Evolutionary conservation across 2,888 invertebrate species (phyloP).

Genomic region (Rapana venosa): DNA sequence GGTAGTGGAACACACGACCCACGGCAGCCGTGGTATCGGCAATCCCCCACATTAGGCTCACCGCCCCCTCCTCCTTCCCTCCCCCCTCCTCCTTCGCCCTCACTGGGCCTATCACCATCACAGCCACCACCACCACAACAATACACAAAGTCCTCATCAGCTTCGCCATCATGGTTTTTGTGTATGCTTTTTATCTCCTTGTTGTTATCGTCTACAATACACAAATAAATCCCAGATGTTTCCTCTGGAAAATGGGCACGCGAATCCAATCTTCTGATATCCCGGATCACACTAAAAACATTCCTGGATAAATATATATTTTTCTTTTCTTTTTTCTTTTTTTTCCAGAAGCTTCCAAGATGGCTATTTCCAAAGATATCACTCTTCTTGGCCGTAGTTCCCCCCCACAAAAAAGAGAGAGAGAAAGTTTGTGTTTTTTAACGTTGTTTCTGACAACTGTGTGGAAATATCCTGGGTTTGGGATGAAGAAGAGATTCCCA

Average conservation of each 20-base stretch:
- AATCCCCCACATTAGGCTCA: conserved; percentile 69
- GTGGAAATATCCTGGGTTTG: not conserved
- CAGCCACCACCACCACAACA: conserved; percentile 6
- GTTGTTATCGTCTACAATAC: not conserved
- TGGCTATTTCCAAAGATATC: no score
- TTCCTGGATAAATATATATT: no score
- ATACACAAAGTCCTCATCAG: not conserved
- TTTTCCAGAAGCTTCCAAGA: no score
- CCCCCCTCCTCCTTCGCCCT: not conserved
- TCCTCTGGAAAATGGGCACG: not conserved
- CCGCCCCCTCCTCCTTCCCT: conserved; percentile 17
- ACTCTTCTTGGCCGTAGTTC: not conserved
- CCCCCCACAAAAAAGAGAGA: not conserved
- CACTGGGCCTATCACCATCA: not conserved
- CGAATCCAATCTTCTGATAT: no score
- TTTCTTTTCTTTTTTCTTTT: no score
- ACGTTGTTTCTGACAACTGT: no score
- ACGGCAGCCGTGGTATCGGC: conserved; percentile 82
- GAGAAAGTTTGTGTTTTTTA: no score
- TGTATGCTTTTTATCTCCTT: not conserved
- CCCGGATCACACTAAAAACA: no score
- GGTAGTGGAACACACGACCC: conserved; percentile 86
- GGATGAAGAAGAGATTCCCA: not conserved
- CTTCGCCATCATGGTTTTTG: not conserved
- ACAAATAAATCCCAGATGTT: not conserved